Conservation (phyloP, 2,888 invertebrate genomes). For the Papilio demoleus region DNA sequence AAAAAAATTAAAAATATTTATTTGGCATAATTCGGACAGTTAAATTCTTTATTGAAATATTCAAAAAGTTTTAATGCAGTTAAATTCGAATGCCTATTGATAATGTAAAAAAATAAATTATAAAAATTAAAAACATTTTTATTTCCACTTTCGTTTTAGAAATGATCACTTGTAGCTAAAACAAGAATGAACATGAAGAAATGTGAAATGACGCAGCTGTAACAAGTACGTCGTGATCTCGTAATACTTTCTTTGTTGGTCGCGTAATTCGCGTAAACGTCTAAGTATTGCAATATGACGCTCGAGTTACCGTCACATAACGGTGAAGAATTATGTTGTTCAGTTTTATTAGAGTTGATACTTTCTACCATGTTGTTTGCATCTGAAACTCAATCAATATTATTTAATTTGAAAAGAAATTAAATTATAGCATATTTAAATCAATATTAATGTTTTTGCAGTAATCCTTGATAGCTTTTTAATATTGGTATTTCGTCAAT, state of each 20-base stretch:
- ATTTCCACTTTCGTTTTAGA: slow-evolving; percentile 1
- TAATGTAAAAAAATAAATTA: no score
- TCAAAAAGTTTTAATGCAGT: no score
- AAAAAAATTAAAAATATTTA: no score
- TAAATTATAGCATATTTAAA: no score
- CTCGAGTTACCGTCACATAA: slow-evolving; percentile 17
- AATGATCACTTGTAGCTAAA: slow-evolving; percentile 26
- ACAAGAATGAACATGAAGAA: slow-evolving; percentile 32
- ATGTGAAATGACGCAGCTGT: slow-evolving; percentile 23
- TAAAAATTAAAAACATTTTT: no score
- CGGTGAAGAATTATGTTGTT: neutral
- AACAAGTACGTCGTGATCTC: slow-evolving; percentile 12
- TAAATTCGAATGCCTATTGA: no score
- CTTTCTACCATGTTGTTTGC: neutral
- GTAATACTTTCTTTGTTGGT: slow-evolving; percentile 25
- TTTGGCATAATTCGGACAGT: no score
- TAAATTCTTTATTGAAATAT: no score
- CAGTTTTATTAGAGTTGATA: neutral
- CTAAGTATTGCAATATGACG: slow-evolving; percentile 7
- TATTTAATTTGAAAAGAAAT: no score
- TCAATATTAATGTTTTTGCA: no score
- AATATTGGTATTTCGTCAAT: no score
- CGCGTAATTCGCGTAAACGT: slow-evolving; percentile 8
- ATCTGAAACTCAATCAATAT: slow-evolving; percentile 25
- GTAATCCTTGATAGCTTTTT: no score